A percentile compares a stretch with the other conserved stretches of the same genome.
phyloP scores from a whole-genome alignment of 2,797 vertebrate species.

The Vultur gryphus region DNA sequence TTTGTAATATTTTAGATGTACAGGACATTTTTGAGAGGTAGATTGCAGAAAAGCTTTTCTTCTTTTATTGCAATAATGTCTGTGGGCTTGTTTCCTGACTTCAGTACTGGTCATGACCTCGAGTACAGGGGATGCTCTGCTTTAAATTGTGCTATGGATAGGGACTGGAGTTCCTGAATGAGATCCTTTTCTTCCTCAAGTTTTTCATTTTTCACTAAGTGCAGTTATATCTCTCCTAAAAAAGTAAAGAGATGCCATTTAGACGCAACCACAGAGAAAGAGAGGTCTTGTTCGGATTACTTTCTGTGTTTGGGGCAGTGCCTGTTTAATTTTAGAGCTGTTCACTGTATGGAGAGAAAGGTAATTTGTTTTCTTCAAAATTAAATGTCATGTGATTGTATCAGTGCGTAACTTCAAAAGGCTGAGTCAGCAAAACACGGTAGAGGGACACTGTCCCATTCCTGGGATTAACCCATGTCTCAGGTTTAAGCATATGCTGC shows the following conservation, averaged over 20 bases:
- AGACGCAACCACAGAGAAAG: background rate
- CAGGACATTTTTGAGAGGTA: background rate
- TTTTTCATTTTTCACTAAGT: background rate
- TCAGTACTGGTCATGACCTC: background rate
- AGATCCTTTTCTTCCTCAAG: background rate
- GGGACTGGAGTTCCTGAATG: background rate
- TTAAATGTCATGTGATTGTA: background rate
- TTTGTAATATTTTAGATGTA: background rate
- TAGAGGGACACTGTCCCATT: accelerated
- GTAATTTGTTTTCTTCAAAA: background rate
- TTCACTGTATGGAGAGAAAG: background rate
- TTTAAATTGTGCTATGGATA: background rate
- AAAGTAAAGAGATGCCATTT: background rate
- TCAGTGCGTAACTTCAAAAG: background rate
- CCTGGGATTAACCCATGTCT: background rate
- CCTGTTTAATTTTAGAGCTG: background rate
- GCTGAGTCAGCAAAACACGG: background rate
- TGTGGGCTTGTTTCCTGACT: background rate
- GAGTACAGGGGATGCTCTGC: background rate
- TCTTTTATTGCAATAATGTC: background rate
- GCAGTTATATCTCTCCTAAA: background rate
- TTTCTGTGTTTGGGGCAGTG: background rate
- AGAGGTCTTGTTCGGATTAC: background rate
- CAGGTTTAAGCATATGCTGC: background rate
- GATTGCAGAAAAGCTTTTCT: background rate